Conservation (phyloP, 2,113 vertebrate genomes). For the Eidolon helvum region DNA sequence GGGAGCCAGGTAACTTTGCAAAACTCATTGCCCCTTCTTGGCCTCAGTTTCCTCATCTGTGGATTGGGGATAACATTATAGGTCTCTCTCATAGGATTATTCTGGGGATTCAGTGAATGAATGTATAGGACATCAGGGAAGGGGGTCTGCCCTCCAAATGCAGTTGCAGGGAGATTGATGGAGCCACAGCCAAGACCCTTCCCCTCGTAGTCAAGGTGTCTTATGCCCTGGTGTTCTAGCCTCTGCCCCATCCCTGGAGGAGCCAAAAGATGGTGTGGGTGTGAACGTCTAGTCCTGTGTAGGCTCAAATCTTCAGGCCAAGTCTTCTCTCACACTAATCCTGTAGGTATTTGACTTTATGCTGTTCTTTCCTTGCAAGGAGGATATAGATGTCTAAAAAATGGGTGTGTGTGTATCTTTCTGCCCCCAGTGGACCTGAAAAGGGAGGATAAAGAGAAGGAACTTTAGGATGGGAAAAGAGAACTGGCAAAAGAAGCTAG, state of each 20-base stretch:
- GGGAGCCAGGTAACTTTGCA: background rate
- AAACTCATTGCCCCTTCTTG: background rate
- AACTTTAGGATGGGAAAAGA: background rate
- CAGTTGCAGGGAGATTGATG: background rate
- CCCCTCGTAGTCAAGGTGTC: background rate
- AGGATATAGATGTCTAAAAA: background rate
- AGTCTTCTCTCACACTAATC: too few relatives aligned
- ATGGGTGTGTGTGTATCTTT: background rate
- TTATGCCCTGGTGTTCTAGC: background rate
- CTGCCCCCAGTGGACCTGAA: background rate
- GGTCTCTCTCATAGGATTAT: background rate
- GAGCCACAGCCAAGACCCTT: background rate
- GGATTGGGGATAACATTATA: background rate
- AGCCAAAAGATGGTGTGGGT: background rate
- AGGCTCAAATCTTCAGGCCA: background rate
- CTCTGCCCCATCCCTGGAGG: background rate
- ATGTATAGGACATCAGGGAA: background rate
- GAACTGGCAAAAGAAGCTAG: background rate
- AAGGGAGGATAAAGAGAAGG: background rate
- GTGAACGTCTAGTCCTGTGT: background rate
- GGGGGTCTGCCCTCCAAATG: background rate
- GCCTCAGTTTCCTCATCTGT: constrained; percentile 20
- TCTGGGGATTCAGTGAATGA: background rate
- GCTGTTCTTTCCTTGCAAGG: background rate
- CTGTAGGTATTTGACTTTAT: background rate